Evolutionary conservation across 92 coral and sea anemone species (phyloP), one percentile per base, ranked within the genome.

Genomic region (Blastomussa wellsi): DNA sequence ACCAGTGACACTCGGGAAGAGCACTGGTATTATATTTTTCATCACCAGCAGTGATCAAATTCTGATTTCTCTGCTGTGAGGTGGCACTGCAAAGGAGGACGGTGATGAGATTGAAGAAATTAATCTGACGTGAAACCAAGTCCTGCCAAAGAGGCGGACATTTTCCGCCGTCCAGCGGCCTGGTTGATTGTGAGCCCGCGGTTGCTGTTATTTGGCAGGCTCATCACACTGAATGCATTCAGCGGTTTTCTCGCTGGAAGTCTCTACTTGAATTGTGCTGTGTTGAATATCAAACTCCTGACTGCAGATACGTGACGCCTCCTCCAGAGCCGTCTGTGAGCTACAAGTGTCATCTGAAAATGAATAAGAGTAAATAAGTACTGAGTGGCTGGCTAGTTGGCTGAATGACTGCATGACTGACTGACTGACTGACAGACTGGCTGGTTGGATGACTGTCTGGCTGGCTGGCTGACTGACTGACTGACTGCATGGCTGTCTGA

Each of bases 251-350:
- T 90, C 93, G 26, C 88, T 85, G 7, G 92, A 90, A 3, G 91
- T 90, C 77, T 94, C 98, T 24, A 94, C 92, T 74, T 94, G 98
- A 16, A 94, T 94, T 31, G 98, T 94, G 38, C 95, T 92, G 72
- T 94, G 98, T 44, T 88, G 89, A 33, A 94, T 94, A 79, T 88
- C 94, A 60, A 91, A 91, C 55, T 86, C 85, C 36, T 91, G 84
- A 72, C 94, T 91, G 38, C 94, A 91, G 48, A 91, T 74, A 7
- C 90, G 86, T 17, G 94, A 91, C 14, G 94, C 94, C 31, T 85
- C 90, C 69, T 91, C 94, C 47, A 91, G 73, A 19, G 80, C 86
- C 51, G 32, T 66, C 60, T 91, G 92, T 20, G 94, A 68, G 75
- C 90, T 85, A 60, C 82, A 68, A 70, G 73, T 82, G 33, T 91